Conservation (phyloP, 2,888 invertebrate species). For the Axea sp. region DNA sequence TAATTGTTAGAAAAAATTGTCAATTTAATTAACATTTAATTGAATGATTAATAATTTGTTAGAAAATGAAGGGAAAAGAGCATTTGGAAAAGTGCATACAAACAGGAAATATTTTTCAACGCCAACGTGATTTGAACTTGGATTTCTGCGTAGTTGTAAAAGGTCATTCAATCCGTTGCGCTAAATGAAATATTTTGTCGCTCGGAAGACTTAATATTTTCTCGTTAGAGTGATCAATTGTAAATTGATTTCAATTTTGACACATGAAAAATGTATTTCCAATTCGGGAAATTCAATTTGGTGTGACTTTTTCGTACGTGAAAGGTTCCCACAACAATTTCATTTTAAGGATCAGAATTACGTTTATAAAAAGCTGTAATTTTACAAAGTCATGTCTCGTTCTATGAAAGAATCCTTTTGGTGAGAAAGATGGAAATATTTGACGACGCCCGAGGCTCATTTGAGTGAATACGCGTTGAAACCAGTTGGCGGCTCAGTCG, state of each 20-base stretch:
- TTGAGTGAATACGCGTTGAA: conserved; percentile 30
- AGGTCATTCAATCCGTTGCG: too few relatives aligned
- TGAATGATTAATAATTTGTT: conserved; percentile 17
- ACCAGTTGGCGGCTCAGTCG: conserved; percentile 21
- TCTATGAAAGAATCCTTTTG: conserved; percentile 12
- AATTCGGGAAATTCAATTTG: too few relatives aligned
- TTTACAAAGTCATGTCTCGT: conserved; percentile 28
- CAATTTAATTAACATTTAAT: conserved; percentile 14
- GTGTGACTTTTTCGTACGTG: background rate
- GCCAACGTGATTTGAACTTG: too few relatives aligned
- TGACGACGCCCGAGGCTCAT: conserved; percentile 30
- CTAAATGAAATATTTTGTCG: too few relatives aligned
- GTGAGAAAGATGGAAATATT: conserved; percentile 33
- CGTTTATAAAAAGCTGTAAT: conserved; percentile 14
- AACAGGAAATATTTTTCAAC: too few relatives aligned
- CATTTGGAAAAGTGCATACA: too few relatives aligned
- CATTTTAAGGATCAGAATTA: conserved; percentile 17
- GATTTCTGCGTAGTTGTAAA: too few relatives aligned
- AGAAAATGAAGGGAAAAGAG: too few relatives aligned
- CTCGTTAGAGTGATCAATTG: too few relatives aligned
- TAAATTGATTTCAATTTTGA: too few relatives aligned
- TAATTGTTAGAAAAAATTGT: background rate
- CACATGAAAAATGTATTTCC: too few relatives aligned
- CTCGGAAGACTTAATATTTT: too few relatives aligned
- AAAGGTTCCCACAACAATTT: conserved; percentile 23